Percentiles rank a stretch among this genome's conserved stretches.
phyloP scores from a whole-genome alignment of 37 sponge, comb jelly and placozoan genomes.

The Geodia barretti region DNA sequence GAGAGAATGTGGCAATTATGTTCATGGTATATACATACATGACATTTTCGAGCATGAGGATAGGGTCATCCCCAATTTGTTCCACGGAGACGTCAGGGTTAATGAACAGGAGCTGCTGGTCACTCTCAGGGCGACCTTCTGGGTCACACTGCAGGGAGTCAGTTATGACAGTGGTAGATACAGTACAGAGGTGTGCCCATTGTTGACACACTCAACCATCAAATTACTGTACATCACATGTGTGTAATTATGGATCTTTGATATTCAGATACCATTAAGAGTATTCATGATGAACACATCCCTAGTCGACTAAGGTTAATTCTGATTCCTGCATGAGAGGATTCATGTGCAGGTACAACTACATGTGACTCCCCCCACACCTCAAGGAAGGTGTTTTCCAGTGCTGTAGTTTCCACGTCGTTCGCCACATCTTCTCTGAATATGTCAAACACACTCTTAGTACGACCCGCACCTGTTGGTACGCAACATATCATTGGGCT shows the following conservation, averaged over 20 bases:
- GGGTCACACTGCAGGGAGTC: conserved; percentile 4
- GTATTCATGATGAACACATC: too few relatives aligned
- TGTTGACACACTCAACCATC: too few relatives aligned
- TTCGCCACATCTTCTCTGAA: conserved; percentile 3
- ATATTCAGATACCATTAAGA: too few relatives aligned
- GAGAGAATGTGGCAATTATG: not conserved
- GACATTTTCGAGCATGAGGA: conserved; percentile 10
- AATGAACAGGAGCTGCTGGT: not conserved
- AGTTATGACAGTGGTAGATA: not conserved
- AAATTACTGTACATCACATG: too few relatives aligned
- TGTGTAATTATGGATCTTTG: too few relatives aligned
- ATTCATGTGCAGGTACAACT: too few relatives aligned
- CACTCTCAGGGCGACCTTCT: not conserved
- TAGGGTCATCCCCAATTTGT: conserved; percentile 12
- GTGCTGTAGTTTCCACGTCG: not conserved
- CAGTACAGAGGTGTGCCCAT: not conserved
- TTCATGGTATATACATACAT: not conserved
- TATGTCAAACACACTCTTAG: conserved; percentile 2
- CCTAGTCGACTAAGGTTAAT: too few relatives aligned
- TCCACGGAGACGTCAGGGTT: not conserved
- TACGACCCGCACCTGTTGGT: not conserved
- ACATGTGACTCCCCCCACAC: too few relatives aligned
- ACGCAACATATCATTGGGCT: not conserved
- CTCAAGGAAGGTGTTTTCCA: conserved; percentile 24
- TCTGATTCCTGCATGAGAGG: too few relatives aligned